Conservation (phyloP, 2,888 invertebrate genomes). For the Pasiphila rectangulata region DNA sequence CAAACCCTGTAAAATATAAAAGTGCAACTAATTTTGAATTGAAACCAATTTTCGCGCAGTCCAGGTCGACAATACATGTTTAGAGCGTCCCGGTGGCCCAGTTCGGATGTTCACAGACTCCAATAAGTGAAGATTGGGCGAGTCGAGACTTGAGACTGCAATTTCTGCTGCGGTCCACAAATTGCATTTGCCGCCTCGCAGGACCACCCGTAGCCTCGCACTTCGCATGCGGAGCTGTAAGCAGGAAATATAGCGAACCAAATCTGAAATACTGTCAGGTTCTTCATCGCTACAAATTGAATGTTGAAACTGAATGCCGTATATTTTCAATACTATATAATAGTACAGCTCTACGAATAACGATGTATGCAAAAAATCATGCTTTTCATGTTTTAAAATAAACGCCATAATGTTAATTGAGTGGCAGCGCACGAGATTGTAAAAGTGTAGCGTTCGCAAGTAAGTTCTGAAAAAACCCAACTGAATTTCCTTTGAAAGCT, state of each 20-base stretch:
- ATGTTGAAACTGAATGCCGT: constrained; percentile 6
- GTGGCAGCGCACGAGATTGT: no score
- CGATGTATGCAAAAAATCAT: no score
- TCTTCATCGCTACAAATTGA: constrained; percentile 21
- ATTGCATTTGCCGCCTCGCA: constrained; percentile 62
- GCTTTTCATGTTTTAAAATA: constrained; percentile 20
- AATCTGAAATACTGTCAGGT: constrained; percentile 16
- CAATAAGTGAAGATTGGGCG: constrained; percentile 55
- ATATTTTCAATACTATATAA: not conserved
- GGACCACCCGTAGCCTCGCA: constrained; percentile 42
- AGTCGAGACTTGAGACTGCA: constrained; percentile 44
- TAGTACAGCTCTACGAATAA: not conserved
- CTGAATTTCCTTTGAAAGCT: not conserved
- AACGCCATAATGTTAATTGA: constrained; percentile 37
- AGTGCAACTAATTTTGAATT: constrained; percentile 42
- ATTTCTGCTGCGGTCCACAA: constrained; percentile 56
- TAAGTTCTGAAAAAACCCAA: not conserved
- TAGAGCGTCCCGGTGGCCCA: constrained; percentile 33
- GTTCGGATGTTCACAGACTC: constrained; percentile 33
- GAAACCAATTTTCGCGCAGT: constrained; percentile 48
- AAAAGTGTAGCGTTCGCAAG: not conserved
- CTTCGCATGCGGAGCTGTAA: constrained; percentile 28
- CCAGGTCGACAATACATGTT: constrained; percentile 45
- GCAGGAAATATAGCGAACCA: constrained; percentile 22
- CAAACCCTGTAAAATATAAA: constrained; percentile 22